phyloP scores from a whole-genome alignment of 2,113 vertebrate genomes.

The Platanista minor region DNA sequence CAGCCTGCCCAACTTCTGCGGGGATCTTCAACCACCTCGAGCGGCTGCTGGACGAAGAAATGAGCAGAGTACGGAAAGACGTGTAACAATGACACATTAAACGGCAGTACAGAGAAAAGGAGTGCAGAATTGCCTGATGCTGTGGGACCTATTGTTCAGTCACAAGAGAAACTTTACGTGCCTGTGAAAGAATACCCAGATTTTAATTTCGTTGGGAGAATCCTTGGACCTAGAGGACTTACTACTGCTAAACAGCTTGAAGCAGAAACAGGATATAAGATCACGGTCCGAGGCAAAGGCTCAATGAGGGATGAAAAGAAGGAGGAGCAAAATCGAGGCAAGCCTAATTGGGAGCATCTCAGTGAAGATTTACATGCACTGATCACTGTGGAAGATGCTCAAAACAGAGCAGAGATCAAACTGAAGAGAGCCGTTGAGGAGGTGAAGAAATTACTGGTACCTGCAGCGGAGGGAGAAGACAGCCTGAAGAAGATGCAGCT shows the following conservation, averaged over 20 bases:
- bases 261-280: no score
- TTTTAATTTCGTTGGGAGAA: no score
- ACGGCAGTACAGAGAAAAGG: constrained; percentile 95
- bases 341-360: constrained; percentile 98
- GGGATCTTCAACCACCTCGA: constrained; percentile 99
- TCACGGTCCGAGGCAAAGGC: no score
- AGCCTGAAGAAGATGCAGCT: no score
- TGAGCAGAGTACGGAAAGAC: constrained; percentile 99
- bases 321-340: constrained; percentile 98
- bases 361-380: constrained; percentile 97
- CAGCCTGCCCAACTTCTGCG: constrained; percentile 98
- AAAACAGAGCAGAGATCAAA: constrained; percentile 97
- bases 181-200: constrained; percentile 99
- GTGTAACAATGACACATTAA: constrained; percentile 99
- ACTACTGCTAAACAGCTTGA: no score
- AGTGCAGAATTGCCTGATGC: constrained; percentile 95
- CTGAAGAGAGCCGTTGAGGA: constrained; percentile 94
- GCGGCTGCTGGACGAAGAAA: constrained; percentile 97
- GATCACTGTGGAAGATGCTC: constrained; percentile 97
- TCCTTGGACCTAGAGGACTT: no score
- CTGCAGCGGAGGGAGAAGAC: no score
- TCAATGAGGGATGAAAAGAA: no score
- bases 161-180: constrained; percentile 99
- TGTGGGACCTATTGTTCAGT: constrained; percentile 95
- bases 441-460: constrained; percentile 95